Conservation (phyloP, 2,113 vertebrate genomes). For the Aramus guarauna region DNA sequence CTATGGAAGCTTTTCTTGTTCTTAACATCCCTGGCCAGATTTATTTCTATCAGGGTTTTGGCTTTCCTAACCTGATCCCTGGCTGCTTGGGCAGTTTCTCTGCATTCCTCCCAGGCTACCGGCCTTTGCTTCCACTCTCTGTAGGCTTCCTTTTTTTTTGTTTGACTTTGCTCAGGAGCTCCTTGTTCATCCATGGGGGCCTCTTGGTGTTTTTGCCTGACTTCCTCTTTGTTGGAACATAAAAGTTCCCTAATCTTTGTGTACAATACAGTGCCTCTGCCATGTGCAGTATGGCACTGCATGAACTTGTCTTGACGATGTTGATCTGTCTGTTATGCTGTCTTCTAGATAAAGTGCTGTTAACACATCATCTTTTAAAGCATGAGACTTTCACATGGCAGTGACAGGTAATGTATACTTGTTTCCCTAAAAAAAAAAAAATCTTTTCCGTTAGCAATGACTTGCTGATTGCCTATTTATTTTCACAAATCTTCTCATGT, state of each 20-base stretch:
- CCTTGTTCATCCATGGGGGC: no score
- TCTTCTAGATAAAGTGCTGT: conserved; percentile 25
- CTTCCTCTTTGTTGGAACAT: no score
- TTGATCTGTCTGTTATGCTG: conserved; percentile 18
- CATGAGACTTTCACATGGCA: conserved; percentile 1
- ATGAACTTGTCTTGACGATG: background rate
- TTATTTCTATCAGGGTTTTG: no score
- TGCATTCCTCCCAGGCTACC: no score
- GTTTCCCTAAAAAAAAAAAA: background rate
- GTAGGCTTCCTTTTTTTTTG: no score
- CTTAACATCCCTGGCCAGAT: no score
- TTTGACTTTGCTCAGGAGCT: no score
- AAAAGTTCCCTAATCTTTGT: background rate
- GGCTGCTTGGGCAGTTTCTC: no score
- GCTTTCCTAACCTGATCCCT: no score
- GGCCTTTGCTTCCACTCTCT: no score
- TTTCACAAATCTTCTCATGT: conserved; percentile 59
- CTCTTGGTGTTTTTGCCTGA: no score
- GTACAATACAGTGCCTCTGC: background rate
- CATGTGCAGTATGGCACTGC: background rate
- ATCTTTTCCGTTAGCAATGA: conserved; percentile 41
- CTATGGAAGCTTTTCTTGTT: no score
- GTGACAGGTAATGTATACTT: conserved; percentile 62
- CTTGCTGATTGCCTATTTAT: conserved; percentile 67
- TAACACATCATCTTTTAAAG: conserved; percentile 32